Conservation (phyloP, 1,140 invertebrate species). For the Akabosia matsudoensis region DNA sequence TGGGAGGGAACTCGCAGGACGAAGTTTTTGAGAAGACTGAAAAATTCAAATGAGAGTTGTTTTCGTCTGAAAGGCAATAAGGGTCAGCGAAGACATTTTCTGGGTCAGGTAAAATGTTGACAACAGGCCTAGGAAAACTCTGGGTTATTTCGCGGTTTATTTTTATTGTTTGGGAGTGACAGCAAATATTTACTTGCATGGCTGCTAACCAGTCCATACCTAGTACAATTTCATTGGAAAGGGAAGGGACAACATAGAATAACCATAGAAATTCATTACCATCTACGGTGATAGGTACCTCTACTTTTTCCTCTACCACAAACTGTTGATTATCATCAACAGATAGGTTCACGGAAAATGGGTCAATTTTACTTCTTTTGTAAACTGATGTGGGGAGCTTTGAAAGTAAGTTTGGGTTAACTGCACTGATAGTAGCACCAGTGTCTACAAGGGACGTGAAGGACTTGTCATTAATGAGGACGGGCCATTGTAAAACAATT, state of each 20-base stretch:
- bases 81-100: not conserved
- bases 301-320: not conserved
- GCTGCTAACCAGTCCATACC: conserved; percentile 9
- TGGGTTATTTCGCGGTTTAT: not conserved
- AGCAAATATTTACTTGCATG: not conserved
- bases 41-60: too few relatives aligned
- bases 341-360: conserved; percentile 1
- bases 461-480: not conserved
- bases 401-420: conserved; percentile 1
- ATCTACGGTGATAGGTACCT: not conserved
- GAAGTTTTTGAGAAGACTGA: too few relatives aligned
- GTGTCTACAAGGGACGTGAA: conserved; percentile 1
- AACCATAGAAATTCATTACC: not conserved
- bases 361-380: not conserved
- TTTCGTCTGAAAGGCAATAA: too few relatives aligned
- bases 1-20: too few relatives aligned
- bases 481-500: not conserved
- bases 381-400: not conserved
- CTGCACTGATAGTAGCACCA: conserved; percentile 22
- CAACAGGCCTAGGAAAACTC: not conserved
- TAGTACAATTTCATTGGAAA: not conserved
- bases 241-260: not conserved
- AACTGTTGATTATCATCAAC: not conserved
- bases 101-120: not conserved
- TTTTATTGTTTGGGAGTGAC: not conserved